Percentiles rank a stretch among this genome's conserved stretches.
Evolutionary conservation across 2,797 vertebrate genomes (phyloP).

Genomic region (Myripristis murdjan): DNA sequence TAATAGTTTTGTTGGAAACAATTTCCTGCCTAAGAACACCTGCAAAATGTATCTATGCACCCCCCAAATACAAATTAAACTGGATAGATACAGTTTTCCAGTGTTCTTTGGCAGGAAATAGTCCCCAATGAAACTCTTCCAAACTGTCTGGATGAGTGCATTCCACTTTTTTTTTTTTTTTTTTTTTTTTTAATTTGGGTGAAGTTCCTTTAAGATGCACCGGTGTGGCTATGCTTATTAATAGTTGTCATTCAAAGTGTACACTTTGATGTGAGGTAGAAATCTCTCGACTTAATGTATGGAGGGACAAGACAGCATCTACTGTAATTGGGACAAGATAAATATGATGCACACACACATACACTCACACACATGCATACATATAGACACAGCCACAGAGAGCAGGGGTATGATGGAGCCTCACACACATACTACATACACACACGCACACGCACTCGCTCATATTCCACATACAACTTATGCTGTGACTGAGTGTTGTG

Average conservation of each 20-base stretch:
- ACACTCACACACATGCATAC: constrained; percentile 6
- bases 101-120: too few relatives aligned
- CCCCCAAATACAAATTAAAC: too few relatives aligned
- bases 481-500: constrained; percentile 29
- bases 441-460: neutral
- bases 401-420: constrained; percentile 16
- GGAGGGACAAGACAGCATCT: constrained; percentile 21
- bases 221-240: neutral
- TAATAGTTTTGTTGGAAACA: too few relatives aligned
- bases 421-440: neutral
- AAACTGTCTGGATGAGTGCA: too few relatives aligned
- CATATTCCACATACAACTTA: constrained; percentile 21
- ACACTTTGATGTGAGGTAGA: constrained; percentile 45
- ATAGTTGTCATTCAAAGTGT: constrained; percentile 23
- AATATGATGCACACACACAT: constrained; percentile 24
- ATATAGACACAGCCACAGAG: constrained; percentile 5
- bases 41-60: too few relatives aligned
- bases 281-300: constrained; percentile 11
- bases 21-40: too few relatives aligned
- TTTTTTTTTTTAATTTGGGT: too few relatives aligned
- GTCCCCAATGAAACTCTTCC: too few relatives aligned
- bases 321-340: constrained; percentile 53
- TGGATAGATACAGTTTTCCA: too few relatives aligned
- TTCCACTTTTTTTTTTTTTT: too few relatives aligned
- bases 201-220: neutral